Evolutionary conservation across 2,113 vertebrate genomes (phyloP).

Genomic region (Syngnathoides biaculeatus): DNA sequence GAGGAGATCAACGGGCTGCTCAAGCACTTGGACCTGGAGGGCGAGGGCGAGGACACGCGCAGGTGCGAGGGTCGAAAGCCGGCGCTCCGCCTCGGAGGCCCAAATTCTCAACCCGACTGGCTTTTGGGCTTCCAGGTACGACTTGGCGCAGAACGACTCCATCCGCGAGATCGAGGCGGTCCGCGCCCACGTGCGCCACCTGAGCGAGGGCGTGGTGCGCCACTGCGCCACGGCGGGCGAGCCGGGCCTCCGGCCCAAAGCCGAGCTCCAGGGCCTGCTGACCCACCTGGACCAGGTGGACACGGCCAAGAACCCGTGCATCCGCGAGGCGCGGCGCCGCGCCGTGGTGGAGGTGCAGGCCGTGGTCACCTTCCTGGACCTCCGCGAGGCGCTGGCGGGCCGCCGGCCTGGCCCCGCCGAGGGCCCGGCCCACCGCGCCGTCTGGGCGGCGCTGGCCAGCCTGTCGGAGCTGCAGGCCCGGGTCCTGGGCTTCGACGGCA

Average conservation of each 20-base stretch:
- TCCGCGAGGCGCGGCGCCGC: constrained; percentile 89
- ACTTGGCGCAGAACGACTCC: constrained; percentile 88
- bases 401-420: constrained; percentile 73
- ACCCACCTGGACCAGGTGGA: constrained; percentile 87
- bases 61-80: constrained; percentile 59
- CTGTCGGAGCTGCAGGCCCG: constrained; percentile 88
- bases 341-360: constrained; percentile 91
- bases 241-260: constrained; percentile 79
- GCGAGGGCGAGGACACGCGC: constrained; percentile 81
- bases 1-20: constrained; percentile 92
- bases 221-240: constrained; percentile 77
- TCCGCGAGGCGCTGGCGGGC: constrained; percentile 82
- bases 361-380: constrained; percentile 86
- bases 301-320: constrained; percentile 89
- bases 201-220: constrained; percentile 79
- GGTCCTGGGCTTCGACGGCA: constrained; percentile 89
- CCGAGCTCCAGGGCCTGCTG: constrained; percentile 87
- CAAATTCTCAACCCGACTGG: too few relatives aligned
- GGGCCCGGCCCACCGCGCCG: constrained; percentile 77
- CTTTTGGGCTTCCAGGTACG: constrained; percentile 70
- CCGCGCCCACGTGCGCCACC: constrained; percentile 79
- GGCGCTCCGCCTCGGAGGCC: not conserved
- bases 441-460: constrained; percentile 85
- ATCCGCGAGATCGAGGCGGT: constrained; percentile 91
- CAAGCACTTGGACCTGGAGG: constrained; percentile 90